Conservation (phyloP, 92 coral and sea anemone species). For the Anthopleura xanthogrammica region DNA sequence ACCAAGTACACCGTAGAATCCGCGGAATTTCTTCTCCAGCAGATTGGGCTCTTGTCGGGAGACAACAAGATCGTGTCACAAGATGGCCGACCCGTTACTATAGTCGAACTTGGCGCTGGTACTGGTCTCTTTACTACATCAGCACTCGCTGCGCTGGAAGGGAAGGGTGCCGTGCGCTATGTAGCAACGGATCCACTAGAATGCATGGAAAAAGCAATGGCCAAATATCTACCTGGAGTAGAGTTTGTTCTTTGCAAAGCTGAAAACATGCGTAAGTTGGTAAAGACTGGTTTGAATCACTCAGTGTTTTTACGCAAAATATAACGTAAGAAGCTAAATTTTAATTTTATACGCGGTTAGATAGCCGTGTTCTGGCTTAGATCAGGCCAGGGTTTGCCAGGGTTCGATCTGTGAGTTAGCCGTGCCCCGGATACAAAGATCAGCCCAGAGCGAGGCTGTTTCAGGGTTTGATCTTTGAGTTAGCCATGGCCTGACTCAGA, state of each 20-base stretch:
- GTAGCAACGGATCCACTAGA: slow-evolving; percentile 4
- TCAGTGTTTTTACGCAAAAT: no score
- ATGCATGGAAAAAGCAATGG: not conserved
- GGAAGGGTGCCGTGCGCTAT: not conserved
- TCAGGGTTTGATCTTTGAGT: no score
- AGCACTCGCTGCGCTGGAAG: not conserved
- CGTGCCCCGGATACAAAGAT: no score
- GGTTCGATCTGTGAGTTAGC: no score
- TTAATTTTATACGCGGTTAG: no score
- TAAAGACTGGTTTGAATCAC: no score
- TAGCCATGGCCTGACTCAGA: no score
- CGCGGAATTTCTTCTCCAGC: not conserved
- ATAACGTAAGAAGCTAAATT: no score
- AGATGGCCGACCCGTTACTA: not conserved
- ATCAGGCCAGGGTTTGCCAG: no score
- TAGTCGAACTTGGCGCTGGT: slow-evolving; percentile 3
- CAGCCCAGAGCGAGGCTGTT: no score
- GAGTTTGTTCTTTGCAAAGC: not conserved
- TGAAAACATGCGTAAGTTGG: slow-evolving; percentile 9
- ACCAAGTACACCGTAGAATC: not conserved
- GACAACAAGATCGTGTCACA: not conserved
- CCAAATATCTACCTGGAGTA: not conserved
- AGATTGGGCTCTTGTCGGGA: not conserved
- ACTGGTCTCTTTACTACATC: slow-evolving; percentile 8
- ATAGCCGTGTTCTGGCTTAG: no score